Evolutionary conservation across 92 coral and sea anemone species (phyloP), one percentile per base, ranked within the genome.

Genomic region (Porites evermanni): DNA sequence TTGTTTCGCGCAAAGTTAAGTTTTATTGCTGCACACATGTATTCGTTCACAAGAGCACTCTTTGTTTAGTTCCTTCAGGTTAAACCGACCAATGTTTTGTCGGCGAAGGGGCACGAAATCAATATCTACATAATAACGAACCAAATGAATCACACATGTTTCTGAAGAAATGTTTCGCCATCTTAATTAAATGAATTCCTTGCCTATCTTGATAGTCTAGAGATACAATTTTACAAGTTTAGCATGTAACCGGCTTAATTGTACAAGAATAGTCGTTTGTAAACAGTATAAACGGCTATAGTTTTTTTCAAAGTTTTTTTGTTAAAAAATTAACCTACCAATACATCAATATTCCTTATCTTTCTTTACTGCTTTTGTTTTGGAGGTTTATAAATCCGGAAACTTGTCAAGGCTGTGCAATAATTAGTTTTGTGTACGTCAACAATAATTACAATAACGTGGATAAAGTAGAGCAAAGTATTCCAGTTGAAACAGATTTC

Each of bases 361-460:
- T 7, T 8, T 77, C 19, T 4, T 9, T 4, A 3, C 12, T 12
- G 12, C 47, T 47, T 38, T 38, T 13, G n/a, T 38, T 20, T 8
- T 64, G 14, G 47, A 51, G 53, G 4, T 52, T 53, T 18, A 1
- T 20, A 50, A 44, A 6, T 9, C 20, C 66, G 26, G 68, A 14
- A 61, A 38, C 56, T 16, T 10, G 51, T 13, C 68, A 70, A n/a
- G 21, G 67, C 12, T 53, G 53, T 58, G 67, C 16, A 71, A 38
- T 71, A 81, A 81, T 81, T 81, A 59, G 67, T 7, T 32, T 70
- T 81, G 16, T 53, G 61, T 81, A 58, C 50, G 69, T 81, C 86
- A 81, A 59, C 78, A 24, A 56, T 70, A 14, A n/a, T 59, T 58
- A 70, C 52, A 44, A 77, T 12, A 61, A 14, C 32, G 17, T 56